phyloP scores from a whole-genome alignment of 2,113 vertebrate genomes.

The Festucalex cinctus region DNA sequence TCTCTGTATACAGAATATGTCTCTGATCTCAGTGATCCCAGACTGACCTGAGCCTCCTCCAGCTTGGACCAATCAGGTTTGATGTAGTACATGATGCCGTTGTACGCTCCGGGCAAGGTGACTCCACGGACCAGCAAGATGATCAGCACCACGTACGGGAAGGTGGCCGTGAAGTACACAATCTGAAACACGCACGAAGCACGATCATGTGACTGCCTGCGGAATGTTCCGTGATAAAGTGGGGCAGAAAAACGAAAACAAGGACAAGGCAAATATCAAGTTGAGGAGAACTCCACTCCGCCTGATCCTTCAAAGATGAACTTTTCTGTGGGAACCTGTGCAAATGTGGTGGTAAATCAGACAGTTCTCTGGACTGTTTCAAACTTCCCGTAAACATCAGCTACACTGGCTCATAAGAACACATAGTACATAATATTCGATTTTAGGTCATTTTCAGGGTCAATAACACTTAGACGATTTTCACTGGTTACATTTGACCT shows the following conservation, averaged over 20 bases:
- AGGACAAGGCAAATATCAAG: background rate
- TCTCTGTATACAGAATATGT: too few species aligned
- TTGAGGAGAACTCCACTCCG: background rate
- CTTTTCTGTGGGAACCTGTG: too few species aligned
- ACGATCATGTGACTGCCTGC: background rate
- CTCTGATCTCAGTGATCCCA: background rate
- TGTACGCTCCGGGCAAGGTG: constrained; percentile 72
- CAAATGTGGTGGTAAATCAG: too few species aligned
- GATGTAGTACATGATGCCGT: constrained; percentile 77
- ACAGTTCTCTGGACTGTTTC: too few species aligned
- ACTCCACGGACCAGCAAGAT: constrained; percentile 76
- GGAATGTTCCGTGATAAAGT: background rate
- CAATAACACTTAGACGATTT: too few species aligned
- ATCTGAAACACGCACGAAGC: constrained; percentile 53
- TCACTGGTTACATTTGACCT: background rate
- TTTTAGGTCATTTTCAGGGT: too few species aligned
- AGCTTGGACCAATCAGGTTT: constrained; percentile 79
- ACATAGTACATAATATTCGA: too few species aligned
- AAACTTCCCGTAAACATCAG: too few species aligned
- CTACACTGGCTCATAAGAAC: too few species aligned
- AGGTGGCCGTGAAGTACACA: constrained; percentile 78
- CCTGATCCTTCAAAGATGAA: too few species aligned
- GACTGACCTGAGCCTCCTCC: constrained; percentile 65
- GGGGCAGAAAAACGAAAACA: background rate
- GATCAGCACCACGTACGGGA: constrained; percentile 76